Conservation (phyloP, 2,888 invertebrate species). For the Hydriomena furcata region DNA sequence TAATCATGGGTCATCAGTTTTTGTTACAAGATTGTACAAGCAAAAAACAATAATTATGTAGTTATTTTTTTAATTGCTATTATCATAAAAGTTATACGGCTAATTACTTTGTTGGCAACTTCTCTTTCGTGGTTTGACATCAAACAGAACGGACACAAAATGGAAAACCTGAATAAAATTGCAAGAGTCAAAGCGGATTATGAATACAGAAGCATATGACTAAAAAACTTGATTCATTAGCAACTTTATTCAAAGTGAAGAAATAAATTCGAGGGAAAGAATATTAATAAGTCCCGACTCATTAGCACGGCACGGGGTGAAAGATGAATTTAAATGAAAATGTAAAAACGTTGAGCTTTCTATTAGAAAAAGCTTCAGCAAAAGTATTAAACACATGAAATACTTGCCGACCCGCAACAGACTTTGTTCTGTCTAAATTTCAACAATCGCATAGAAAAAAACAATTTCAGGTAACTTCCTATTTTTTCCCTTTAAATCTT, state of each 20-base stretch:
- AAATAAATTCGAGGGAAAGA: constrained; percentile 29
- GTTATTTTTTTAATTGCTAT: neutral
- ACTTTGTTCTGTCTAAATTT: no score
- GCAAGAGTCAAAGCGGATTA: constrained; percentile 9
- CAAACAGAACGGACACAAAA: neutral
- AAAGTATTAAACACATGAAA: constrained; percentile 8
- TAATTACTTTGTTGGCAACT: neutral
- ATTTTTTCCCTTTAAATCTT: no score
- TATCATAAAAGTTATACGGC: no score
- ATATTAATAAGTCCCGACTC: constrained; percentile 34
- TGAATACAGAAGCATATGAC: constrained; percentile 8
- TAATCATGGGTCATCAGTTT: neutral
- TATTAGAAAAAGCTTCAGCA: constrained; percentile 18
- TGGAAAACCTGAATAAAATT: constrained; percentile 8
- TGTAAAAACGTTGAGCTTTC: constrained; percentile 17
- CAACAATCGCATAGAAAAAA: no score
- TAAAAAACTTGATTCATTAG: constrained; percentile 28
- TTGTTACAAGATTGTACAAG: neutral
- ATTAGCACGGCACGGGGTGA: constrained; percentile 28
- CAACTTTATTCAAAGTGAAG: constrained; percentile 31
- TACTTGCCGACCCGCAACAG: no score
- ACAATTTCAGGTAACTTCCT: no score
- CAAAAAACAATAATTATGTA: neutral
- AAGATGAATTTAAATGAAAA: constrained; percentile 23
- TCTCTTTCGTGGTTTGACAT: neutral